Percentiles rank a stretch among this genome's conserved stretches.
phyloP scores from a whole-genome alignment of 2,797 vertebrate genomes.

The Hypotaenidia okinawae region DNA sequence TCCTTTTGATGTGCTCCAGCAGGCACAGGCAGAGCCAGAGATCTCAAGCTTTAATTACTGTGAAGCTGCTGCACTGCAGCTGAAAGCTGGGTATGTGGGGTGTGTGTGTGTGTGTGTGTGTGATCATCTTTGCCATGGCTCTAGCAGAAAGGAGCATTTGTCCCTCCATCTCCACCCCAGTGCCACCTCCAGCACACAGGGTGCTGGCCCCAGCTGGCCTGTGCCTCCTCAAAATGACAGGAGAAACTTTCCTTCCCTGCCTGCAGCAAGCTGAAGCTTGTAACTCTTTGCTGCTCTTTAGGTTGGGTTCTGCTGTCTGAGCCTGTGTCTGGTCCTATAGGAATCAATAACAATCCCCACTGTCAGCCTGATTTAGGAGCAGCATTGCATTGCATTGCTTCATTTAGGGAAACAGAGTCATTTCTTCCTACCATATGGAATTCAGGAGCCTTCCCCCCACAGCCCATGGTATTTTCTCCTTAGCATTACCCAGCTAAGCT shows the following conservation, averaged over 20 bases:
- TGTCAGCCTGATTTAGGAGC: not conserved
- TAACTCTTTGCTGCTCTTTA: not conserved
- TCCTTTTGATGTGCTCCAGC: conserved; percentile 23
- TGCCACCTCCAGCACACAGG: not conserved
- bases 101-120: no score
- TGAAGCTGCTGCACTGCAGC: not conserved
- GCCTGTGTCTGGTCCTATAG: not conserved
- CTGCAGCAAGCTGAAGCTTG: not conserved
- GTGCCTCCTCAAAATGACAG: not conserved
- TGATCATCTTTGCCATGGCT: not conserved
- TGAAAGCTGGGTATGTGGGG: not conserved
- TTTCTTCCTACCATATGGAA: conserved; percentile 29
- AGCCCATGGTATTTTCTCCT: conserved; percentile 44
- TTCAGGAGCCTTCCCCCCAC: not conserved
- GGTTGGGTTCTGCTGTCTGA: not conserved
- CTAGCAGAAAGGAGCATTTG: not conserved
- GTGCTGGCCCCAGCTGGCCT: not conserved
- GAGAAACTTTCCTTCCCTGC: not conserved
- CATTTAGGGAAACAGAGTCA: conserved; percentile 50
- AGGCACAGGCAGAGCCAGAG: not conserved
- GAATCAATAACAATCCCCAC: conserved; percentile 1
- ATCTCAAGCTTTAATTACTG: not conserved
- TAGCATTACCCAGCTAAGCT: conserved; percentile 53
- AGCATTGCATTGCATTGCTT: not conserved
- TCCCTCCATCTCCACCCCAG: not conserved